phyloP scores from a whole-genome alignment of 2,888 invertebrate species.

The Lathronympha strigana region DNA sequence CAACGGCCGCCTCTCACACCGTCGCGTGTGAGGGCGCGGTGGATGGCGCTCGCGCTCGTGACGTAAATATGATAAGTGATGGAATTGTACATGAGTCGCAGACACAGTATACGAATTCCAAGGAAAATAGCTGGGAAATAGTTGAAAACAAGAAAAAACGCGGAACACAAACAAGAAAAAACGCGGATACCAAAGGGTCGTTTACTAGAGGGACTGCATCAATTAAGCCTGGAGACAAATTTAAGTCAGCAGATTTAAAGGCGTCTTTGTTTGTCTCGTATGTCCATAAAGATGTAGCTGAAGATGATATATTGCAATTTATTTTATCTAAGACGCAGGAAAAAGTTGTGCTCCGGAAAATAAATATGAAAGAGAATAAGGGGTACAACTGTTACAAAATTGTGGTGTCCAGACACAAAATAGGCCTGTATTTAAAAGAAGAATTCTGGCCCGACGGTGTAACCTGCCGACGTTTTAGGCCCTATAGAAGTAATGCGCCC shows the following conservation, averaged over 20 bases:
- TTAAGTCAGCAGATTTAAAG: neutral
- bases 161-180: no score
- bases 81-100: no score
- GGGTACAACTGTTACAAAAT: conserved; percentile 9
- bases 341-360: neutral
- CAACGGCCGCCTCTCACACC: no score
- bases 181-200: no score
- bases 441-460: conserved; percentile 5
- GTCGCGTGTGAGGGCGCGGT: no score
- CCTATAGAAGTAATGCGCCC: neutral
- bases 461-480: neutral
- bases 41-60: no score
- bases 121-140: no score
- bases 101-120: no score
- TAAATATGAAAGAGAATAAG: conserved; percentile 5
- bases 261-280: neutral
- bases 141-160: no score
- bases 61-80: no score
- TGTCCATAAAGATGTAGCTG: neutral
- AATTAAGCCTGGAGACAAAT: neutral
- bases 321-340: neutral
- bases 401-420: neutral
- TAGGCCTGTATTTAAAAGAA: neutral
- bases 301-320: neutral
- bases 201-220: neutral